These are phyloP conservation scores for Neodiprion pinetum DNA, from an alignment of 1,140 invertebrate genomes.

Conservation along the genomic window DNA sequence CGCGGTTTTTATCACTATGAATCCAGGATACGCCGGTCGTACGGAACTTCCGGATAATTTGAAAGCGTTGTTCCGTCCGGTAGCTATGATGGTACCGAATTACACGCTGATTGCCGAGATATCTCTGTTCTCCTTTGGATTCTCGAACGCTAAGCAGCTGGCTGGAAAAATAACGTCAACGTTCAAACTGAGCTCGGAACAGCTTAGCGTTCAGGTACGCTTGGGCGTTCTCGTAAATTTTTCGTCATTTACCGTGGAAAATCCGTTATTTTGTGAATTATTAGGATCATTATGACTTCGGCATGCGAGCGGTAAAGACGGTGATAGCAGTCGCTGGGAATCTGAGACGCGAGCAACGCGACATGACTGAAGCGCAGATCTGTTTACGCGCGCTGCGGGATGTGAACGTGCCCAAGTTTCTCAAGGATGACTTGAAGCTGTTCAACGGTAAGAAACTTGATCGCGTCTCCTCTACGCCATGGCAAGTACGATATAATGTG, in stretches of 20 bases:
- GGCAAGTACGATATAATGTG: neutral
- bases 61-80: slow-evolving; percentile 76
- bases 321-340: slow-evolving; percentile 75
- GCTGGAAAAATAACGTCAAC: slow-evolving; percentile 76
- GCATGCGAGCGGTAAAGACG: slow-evolving; percentile 69
- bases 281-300: slow-evolving; percentile 65
- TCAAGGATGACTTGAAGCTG: slow-evolving; percentile 72
- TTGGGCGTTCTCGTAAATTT: neutral
- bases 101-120: slow-evolving; percentile 78
- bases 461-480: neutral
- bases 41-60: slow-evolving; percentile 78
- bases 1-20: slow-evolving; percentile 79
- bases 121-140: slow-evolving; percentile 75
- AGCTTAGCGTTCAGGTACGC: slow-evolving; percentile 68
- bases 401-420: slow-evolving; percentile 79
- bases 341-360: slow-evolving; percentile 70
- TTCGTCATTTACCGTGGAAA: neutral
- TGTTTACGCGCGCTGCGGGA: slow-evolving; percentile 71
- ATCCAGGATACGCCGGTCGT: slow-evolving; percentile 76
- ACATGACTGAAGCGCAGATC: slow-evolving; percentile 67
- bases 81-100: slow-evolving; percentile 82
- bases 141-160: slow-evolving; percentile 68
- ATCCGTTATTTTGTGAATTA: slow-evolving; percentile 13
- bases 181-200: slow-evolving; percentile 75
- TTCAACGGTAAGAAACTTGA: slow-evolving; percentile 62